phyloP scores from a whole-genome alignment of 2,113 vertebrate species.

The Damaliscus lunatus region DNA sequence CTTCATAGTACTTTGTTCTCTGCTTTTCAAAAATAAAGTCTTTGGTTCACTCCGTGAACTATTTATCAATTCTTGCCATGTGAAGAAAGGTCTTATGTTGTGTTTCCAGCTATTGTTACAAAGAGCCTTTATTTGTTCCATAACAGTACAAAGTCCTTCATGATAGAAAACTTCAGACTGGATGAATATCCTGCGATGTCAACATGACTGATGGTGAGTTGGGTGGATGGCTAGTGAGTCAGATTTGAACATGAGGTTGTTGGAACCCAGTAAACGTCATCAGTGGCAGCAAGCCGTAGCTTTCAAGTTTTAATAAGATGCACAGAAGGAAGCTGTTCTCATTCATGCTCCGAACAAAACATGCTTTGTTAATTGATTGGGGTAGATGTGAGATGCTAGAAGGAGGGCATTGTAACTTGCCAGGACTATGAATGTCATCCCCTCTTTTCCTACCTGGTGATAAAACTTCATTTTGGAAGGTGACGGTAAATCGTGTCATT shows the following conservation, averaged over 20 bases:
- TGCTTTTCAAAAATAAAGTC: conserved; percentile 61
- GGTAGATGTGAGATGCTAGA: neutral
- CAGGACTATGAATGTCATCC: neutral
- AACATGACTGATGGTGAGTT: neutral
- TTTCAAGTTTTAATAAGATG: conserved; percentile 50
- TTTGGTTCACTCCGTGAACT: conserved; percentile 33
- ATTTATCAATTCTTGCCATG: conserved; percentile 8
- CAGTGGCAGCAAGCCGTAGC: neutral
- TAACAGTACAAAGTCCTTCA: neutral
- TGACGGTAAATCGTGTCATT: neutral
- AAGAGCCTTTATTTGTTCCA: neutral
- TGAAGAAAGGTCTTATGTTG: conserved; percentile 31
- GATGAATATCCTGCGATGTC: neutral
- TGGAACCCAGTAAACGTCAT: neutral
- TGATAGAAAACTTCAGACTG: neutral
- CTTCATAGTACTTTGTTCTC: conserved; percentile 17
- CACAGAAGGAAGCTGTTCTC: conserved; percentile 21
- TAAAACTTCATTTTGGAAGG: neutral
- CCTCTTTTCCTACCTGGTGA: neutral
- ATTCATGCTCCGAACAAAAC: conserved; percentile 50
- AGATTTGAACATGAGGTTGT: neutral
- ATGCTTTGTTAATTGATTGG: conserved; percentile 27
- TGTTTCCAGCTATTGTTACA: conserved; percentile 20
- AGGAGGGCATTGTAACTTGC: neutral
- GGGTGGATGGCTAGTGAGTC: neutral